phyloP scores from a whole-genome alignment of 2,888 invertebrate genomes.

The Vannuccia rotundouncinata region DNA sequence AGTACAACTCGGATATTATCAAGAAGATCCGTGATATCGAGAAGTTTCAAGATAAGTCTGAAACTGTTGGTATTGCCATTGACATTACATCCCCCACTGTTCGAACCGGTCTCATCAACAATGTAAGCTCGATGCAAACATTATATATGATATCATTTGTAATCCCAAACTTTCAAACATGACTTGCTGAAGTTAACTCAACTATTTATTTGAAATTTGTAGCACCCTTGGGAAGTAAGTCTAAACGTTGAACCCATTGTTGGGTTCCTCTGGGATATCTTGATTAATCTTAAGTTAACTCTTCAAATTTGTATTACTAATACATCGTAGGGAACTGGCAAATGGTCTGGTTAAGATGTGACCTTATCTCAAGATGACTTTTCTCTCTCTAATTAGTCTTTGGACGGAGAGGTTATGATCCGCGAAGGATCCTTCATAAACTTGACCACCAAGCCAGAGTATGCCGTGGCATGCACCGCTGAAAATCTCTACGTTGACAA shows the following conservation, averaged over 20 bases:
- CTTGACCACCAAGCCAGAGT: conserved; percentile 34
- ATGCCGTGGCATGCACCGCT: conserved; percentile 28
- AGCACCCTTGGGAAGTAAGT: no score
- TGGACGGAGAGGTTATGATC: conserved; percentile 12
- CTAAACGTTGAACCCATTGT: no score
- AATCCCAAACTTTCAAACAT: no score
- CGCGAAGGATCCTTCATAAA: conserved; percentile 32
- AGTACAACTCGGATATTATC: conserved; percentile 37
- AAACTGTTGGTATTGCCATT: conserved; percentile 37
- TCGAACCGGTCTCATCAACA: conserved; percentile 36
- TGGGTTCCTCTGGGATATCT: no score
- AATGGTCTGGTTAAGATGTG: no score
- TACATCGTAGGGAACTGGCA: no score
- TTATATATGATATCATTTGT: not conserved
- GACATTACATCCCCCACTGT: conserved; percentile 39
- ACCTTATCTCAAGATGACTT: no score
- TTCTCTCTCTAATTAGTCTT: not conserved
- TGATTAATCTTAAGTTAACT: no score
- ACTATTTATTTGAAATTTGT: no score
- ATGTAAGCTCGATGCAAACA: conserved; percentile 10
- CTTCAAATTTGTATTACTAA: no score
- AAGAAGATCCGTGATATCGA: conserved; percentile 28
- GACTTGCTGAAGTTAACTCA: no score
- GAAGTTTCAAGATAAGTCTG: not conserved
- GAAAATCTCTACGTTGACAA: conserved; percentile 34